Conservation (phyloP, 2,797 vertebrate species). For the Oryzias sinensis region DNA sequence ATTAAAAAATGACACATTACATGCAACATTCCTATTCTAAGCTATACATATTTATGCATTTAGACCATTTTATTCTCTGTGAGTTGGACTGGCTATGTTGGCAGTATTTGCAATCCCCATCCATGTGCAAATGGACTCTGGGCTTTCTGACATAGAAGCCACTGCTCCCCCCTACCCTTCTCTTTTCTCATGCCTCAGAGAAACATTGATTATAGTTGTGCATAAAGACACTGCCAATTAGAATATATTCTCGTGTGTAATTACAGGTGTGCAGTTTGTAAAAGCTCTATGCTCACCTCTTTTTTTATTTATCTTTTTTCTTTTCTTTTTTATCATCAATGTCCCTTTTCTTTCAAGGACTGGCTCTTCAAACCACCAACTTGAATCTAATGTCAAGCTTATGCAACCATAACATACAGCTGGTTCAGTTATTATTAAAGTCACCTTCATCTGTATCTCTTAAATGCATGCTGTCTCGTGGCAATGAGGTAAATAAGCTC, state of each 20-base stretch:
- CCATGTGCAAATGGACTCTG: constrained; percentile 64
- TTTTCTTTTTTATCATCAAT: background rate
- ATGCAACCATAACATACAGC: constrained; percentile 19
- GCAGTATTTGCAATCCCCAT: constrained; percentile 58
- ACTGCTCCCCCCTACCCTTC: constrained; percentile 37
- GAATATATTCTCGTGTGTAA: constrained; percentile 71
- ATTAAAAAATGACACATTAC: background rate
- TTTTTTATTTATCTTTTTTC: constrained; percentile 32
- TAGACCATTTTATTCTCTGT: constrained; percentile 18
- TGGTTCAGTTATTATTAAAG: constrained; percentile 19
- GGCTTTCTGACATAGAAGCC: constrained; percentile 56
- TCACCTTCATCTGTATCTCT: constrained; percentile 18
- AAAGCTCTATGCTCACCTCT: constrained; percentile 55
- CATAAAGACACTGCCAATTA: constrained; percentile 80
- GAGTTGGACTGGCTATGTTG: constrained; percentile 35
- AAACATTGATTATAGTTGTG: constrained; percentile 76
- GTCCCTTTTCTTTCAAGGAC: constrained; percentile 9
- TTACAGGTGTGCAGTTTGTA: constrained; percentile 73
- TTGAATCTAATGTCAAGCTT: constrained; percentile 23
- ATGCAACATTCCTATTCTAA: constrained; percentile 18
- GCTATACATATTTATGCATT: constrained; percentile 54
- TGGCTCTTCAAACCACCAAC: constrained; percentile 18
- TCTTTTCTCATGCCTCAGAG: constrained; percentile 62
- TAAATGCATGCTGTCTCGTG: constrained; percentile 17
- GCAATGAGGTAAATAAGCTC: constrained; percentile 10